A percentile compares a stretch with the other conserved stretches of the same genome.
Evolutionary conservation across 2,888 invertebrate species (phyloP).

Genomic region (Athalia circularis): DNA sequence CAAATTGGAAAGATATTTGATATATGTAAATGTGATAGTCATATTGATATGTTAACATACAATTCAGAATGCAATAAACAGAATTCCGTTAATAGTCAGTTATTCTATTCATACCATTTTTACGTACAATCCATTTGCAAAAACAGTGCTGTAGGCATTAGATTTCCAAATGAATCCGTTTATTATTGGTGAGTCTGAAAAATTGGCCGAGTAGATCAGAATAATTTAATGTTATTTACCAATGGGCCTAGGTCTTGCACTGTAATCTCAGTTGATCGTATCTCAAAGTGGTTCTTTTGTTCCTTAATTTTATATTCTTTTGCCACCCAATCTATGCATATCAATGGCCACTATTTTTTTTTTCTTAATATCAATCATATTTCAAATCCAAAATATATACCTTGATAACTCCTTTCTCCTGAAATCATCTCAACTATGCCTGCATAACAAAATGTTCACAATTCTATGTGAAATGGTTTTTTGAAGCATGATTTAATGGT

Average conservation of each 20-base stretch:
- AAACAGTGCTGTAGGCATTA: constrained; percentile 6
- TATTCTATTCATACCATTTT: constrained; percentile 21
- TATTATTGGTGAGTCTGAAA: neutral
- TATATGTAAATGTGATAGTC: constrained; percentile 18
- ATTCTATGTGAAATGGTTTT: constrained; percentile 4
- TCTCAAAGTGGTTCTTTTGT: constrained; percentile 58
- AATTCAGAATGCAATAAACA: constrained; percentile 37
- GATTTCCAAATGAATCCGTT: constrained; percentile 5
- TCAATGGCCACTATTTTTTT: constrained; percentile 17
- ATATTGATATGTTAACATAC: constrained; percentile 24
- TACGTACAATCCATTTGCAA: neutral
- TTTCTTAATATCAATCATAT: constrained; percentile 1
- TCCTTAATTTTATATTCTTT: constrained; percentile 48
- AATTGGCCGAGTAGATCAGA: neutral
- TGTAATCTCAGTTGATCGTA: constrained; percentile 17
- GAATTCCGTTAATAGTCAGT: constrained; percentile 18
- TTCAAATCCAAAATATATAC: constrained; percentile 6
- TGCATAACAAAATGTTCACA: constrained; percentile 13
- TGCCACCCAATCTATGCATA: constrained; percentile 42
- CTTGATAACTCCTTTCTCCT: constrained; percentile 16
- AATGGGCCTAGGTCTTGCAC: constrained; percentile 58
- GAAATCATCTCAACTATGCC: constrained; percentile 15
- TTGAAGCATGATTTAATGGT: constrained; percentile 19
- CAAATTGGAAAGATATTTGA: constrained; percentile 2
- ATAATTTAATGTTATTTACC: constrained; percentile 22